Conservation (phyloP, 1,140 invertebrate species). For the Belonocnema kinseyi region DNA sequence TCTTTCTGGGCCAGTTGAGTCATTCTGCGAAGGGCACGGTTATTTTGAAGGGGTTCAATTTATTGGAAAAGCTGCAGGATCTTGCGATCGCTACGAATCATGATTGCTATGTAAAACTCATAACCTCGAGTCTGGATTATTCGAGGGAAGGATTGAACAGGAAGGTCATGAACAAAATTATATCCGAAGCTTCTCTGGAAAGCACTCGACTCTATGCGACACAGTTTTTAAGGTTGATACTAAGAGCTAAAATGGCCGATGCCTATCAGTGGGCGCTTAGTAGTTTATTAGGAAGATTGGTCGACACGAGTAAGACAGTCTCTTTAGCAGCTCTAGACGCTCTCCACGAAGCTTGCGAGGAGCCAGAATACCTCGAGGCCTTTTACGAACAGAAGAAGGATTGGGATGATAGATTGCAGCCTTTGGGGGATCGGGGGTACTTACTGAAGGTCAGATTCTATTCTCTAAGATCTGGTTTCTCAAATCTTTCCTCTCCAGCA, state of each 20-base stretch:
- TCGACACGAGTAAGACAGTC: conserved; percentile 86
- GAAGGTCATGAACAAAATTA: conserved; percentile 76
- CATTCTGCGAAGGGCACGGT: conserved; percentile 83
- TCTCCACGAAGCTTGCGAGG: conserved; percentile 94
- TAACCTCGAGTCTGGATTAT: conserved; percentile 93
- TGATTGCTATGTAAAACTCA: conserved; percentile 94
- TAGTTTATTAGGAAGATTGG: conserved; percentile 87
- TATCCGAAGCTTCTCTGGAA: conserved; percentile 83
- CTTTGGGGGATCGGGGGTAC: conserved; percentile 89
- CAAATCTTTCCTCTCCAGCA: conserved; percentile 59
- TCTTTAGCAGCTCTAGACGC: conserved; percentile 86
- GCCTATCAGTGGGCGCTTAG: conserved; percentile 86
- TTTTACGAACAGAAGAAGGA: conserved; percentile 74
- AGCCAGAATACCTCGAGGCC: conserved; percentile 88
- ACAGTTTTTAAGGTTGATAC: conserved; percentile 89
- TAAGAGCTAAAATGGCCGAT: conserved; percentile 81
- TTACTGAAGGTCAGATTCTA: conserved; percentile 89
- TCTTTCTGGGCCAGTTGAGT: conserved; percentile 92
- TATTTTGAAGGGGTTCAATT: conserved; percentile 85
- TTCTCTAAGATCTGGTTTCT: conserved; percentile 84
- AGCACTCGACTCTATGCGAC: conserved; percentile 91
- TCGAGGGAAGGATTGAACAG: conserved; percentile 78
- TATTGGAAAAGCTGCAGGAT: conserved; percentile 88
- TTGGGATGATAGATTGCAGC: conserved; percentile 76
- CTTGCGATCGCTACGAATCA: conserved; percentile 89